Conservation (phyloP, 2,888 invertebrate species). For the Pseudococcus longispinus region DNA sequence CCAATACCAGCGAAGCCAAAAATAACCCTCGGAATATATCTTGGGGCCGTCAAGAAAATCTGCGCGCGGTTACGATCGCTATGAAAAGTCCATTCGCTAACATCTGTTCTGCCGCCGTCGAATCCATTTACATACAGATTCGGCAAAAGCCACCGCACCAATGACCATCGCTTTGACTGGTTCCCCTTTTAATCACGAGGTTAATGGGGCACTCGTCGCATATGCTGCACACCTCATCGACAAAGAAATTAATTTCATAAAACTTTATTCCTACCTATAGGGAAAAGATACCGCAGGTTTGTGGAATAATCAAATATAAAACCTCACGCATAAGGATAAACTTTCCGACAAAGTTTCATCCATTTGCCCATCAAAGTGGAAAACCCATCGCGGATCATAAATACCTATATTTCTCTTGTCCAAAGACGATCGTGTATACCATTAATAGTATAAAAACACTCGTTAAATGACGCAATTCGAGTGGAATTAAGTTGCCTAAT, state of each 20-base stretch:
- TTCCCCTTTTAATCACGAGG: neutral
- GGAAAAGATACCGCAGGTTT: neutral
- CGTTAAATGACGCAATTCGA: slow-evolving; percentile 11
- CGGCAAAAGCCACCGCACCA: neutral
- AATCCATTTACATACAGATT: neutral
- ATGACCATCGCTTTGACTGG: neutral
- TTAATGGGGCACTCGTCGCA: neutral
- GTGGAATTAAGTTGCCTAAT: slow-evolving; percentile 28
- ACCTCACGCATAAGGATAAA: neutral
- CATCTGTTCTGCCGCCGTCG: neutral
- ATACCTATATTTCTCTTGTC: neutral
- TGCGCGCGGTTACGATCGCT: neutral
- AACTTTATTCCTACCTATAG: neutral
- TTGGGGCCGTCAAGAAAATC: neutral
- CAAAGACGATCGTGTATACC: neutral
- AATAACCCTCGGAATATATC: neutral
- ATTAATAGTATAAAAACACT: slow-evolving; percentile 3
- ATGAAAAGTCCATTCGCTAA: neutral
- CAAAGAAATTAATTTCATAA: slow-evolving; percentile 8
- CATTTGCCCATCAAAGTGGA: neutral
- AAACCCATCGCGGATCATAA: neutral
- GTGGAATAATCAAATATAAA: neutral
- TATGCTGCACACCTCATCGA: neutral
- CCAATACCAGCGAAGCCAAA: neutral
- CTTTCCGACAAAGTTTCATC: neutral